Evolutionary conservation across 2,888 invertebrate species (phyloP).

Genomic region (Euplexia lucipara): DNA sequence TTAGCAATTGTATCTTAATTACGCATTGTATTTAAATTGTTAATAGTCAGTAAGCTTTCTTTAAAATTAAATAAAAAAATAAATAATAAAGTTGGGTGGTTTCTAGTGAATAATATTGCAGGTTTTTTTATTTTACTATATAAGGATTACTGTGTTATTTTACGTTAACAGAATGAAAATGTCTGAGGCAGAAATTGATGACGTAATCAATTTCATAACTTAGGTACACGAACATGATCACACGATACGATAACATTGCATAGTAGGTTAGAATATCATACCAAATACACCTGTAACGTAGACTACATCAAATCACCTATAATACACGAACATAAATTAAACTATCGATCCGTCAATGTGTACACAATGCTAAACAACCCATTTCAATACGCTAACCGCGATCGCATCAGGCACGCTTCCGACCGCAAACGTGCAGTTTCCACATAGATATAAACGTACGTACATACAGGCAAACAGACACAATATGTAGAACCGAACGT

Average conservation of each 20-base stretch:
- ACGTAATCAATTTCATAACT: background rate
- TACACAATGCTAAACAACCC: background rate
- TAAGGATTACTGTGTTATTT: too few species aligned
- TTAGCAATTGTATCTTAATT: too few species aligned
- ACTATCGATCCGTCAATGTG: constrained; percentile 5
- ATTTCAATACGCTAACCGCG: constrained; percentile 20
- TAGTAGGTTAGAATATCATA: background rate
- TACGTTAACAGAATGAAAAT: too few species aligned
- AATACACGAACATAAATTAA: constrained; percentile 20
- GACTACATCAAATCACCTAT: background rate
- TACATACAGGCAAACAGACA: constrained; percentile 14
- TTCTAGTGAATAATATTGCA: too few species aligned
- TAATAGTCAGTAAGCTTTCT: too few species aligned
- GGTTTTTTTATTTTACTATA: too few species aligned
- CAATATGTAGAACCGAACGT: constrained; percentile 6
- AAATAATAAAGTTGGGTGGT: too few species aligned
- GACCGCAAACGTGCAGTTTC: constrained; percentile 35
- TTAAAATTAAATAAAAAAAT: too few species aligned
- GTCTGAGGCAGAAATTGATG: too few species aligned
- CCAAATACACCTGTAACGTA: background rate
- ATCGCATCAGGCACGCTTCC: constrained; percentile 32
- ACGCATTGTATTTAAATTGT: too few species aligned
- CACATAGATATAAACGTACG: constrained; percentile 14
- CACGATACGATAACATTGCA: background rate
- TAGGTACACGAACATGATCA: background rate